Evolutionary conservation across 1,140 invertebrate species (phyloP).

Genomic region (Scaptomyza montana): DNA sequence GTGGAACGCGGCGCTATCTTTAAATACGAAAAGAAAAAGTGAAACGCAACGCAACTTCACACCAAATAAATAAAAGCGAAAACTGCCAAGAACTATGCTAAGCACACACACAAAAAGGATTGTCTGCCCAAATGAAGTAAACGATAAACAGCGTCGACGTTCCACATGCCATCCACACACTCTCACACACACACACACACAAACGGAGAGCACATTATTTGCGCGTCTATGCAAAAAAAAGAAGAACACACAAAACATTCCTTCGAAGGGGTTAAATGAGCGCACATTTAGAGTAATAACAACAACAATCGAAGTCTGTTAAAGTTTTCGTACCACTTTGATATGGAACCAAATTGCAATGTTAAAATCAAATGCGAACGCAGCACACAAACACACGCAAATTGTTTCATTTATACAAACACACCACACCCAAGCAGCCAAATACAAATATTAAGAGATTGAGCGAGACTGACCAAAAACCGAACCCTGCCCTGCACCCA

Average conservation of each 20-base stretch:
- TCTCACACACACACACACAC: constrained; percentile 27
- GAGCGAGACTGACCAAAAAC: constrained; percentile 16
- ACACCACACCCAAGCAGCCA: constrained; percentile 1
- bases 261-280: constrained; percentile 77
- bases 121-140: not conserved
- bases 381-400: constrained; percentile 28
- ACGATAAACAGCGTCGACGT: constrained; percentile 54
- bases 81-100: constrained; percentile 54
- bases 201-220: constrained; percentile 24
- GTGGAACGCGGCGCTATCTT: constrained; percentile 42
- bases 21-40: constrained; percentile 25
- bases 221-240: constrained; percentile 49
- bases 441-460: constrained; percentile 12
- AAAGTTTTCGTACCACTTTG: constrained; percentile 51
- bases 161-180: constrained; percentile 73
- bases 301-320: constrained; percentile 50
- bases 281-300: constrained; percentile 34
- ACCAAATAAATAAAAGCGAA: constrained; percentile 59
- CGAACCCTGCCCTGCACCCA: constrained; percentile 49
- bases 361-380: constrained; percentile 54
- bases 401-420: not conserved
- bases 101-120: constrained; percentile 3
- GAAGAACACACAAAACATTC: constrained; percentile 53
- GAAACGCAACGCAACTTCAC: constrained; percentile 14
- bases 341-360: constrained; percentile 52